Base-by-base conservation (phyloP, 2,888 invertebrate species). In the Epirrita christyi region DNA sequence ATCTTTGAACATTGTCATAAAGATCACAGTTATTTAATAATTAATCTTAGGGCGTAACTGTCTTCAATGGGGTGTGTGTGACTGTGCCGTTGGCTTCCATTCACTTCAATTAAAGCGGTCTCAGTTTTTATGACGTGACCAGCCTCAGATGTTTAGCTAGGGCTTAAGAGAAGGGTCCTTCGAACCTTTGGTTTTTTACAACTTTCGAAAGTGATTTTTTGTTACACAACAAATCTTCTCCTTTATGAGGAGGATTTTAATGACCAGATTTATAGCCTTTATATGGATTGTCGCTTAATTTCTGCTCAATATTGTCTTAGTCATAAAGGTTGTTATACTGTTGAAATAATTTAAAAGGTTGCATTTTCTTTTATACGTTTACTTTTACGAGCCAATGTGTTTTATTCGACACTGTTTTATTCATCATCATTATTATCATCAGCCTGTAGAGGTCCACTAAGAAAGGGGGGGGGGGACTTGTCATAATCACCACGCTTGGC, bases 191-290 rank as follows among this genome's bases (percentile, higher is more conserved):
- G 73, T 73, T 77, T 85, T 86, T 87, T 82, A 86, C 79, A 71
- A 78, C 80, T 81, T 88, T 86, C 80, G 89, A 91, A 90, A 88
- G 88, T 88, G 80, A 85, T 83, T 80, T n/a, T 82, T 72, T 69
- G 71, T 86, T 85, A 81, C 76, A 75, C 66, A 85, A 86, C 69
- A 58, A 47, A 70, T 71, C 63, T 63, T 61, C 32, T 32, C 57
- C 72, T 83, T 81, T 81, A 79, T 72, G 78, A 77, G 67, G 73
- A 75, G 68, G 75, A 68, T 68, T 71, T 81, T 83, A 80, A 83
- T 80, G 77, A 72, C 63, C 64, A 70, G 70, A 75, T 72, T 75
- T 74, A 74, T 67, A 61, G 56, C 67, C 66, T 68, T 66, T 64
- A 65, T 62, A 64, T 54, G 64, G 67, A 64, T 64, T 64, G 66